These are phyloP conservation scores for Protodeltote pygarga DNA, from an alignment of 2,888 invertebrate genomes.

Conservation along the genomic window DNA sequence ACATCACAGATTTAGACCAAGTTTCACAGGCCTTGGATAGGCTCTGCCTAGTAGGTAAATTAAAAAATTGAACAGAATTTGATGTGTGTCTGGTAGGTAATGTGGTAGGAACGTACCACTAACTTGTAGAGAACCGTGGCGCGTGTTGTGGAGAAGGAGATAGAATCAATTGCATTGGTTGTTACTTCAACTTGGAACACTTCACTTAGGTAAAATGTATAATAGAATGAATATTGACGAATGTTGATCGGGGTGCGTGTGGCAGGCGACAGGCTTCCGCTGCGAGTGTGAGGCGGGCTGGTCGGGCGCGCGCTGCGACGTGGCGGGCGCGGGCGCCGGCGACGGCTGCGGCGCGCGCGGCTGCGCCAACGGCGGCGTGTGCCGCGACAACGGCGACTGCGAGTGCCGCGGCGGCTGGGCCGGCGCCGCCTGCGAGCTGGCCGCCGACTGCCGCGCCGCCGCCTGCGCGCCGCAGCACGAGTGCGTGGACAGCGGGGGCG, in stretches of 20 bases:
- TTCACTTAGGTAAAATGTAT: too few relatives aligned
- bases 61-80: too few relatives aligned
- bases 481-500: conserved; percentile 81
- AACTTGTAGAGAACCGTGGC: too few relatives aligned
- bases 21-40: too few relatives aligned
- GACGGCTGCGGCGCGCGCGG: conserved; percentile 86
- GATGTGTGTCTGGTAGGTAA: too few relatives aligned
- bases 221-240: too few relatives aligned
- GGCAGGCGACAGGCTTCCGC: conserved; percentile 80
- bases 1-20: too few relatives aligned
- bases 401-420: conserved; percentile 89
- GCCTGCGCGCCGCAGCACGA: conserved; percentile 69
- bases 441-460: conserved; percentile 89
- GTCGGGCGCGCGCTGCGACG: conserved; percentile 64
- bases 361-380: conserved; percentile 89
- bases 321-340: conserved; percentile 39
- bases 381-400: conserved; percentile 84
- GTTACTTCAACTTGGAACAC: too few relatives aligned
- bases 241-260: neutral
- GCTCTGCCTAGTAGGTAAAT: too few relatives aligned
- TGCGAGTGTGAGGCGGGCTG: conserved; percentile 92
- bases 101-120: too few relatives aligned
- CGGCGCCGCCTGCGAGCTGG: conserved; percentile 88
- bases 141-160: too few relatives aligned
- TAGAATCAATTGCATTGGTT: too few relatives aligned